phyloP scores from a whole-genome alignment of 2,113 vertebrate species.

The Rhinolophus sinicus region DNA sequence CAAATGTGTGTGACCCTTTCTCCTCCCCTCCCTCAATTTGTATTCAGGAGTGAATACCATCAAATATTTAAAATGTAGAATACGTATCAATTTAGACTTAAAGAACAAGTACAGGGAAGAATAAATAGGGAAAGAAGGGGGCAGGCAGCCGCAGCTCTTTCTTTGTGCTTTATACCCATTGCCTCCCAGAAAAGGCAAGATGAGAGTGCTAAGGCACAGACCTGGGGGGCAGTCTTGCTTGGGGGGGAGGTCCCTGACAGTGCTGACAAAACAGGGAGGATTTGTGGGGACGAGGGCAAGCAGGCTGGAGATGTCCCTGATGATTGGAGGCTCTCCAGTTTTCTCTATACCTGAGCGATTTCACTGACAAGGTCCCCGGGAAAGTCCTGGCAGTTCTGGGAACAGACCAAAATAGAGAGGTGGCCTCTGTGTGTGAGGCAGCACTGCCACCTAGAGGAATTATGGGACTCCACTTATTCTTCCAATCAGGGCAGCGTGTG shows the following conservation, averaged over 20 bases:
- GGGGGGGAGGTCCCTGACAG: neutral
- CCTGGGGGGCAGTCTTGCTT: neutral
- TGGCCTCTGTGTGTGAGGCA: neutral
- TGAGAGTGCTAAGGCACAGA: neutral
- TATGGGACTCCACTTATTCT: neutral
- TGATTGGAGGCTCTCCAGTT: neutral
- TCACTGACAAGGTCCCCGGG: neutral
- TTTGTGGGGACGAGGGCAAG: neutral
- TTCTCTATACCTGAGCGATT: neutral
- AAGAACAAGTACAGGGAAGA: neutral
- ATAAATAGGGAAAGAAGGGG: no score
- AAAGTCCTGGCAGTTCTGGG: neutral
- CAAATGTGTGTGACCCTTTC: neutral
- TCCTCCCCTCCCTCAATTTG: neutral
- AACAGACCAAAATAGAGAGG: rapidly evolving
- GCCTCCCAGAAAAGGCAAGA: neutral
- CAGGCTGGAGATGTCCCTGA: neutral
- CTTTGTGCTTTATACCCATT: neutral
- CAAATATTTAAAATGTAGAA: neutral
- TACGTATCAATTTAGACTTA: neutral
- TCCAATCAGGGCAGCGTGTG: neutral
- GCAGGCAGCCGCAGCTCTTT: neutral
- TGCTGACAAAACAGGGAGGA: neutral
- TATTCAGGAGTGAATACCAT: neutral
- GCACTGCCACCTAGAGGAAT: conserved; percentile 63